A percentile compares a stretch with the other conserved stretches of the same genome.
These are phyloP conservation scores for Caenorhabditis afra DNA, from an alignment of 2,888 invertebrate species.

Conservation along the genomic window DNA sequence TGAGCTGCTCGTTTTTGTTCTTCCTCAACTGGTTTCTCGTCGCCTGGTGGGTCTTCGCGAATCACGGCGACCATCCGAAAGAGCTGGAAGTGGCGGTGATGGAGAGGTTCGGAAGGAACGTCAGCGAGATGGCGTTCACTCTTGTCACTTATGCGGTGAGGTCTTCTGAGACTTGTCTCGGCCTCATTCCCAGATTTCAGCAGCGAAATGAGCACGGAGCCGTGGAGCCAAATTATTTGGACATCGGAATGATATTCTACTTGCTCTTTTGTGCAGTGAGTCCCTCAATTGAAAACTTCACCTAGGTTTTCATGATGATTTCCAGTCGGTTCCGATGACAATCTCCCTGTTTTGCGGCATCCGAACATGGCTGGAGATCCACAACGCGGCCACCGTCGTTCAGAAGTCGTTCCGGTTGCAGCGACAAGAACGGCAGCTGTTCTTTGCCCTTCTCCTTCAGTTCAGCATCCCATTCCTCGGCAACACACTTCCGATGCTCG, in stretches of 20 bases:
- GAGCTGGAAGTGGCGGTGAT: conserved; percentile 16
- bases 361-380: conserved; percentile 32
- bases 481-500: conserved; percentile 36
- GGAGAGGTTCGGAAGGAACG: conserved; percentile 28
- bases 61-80: conserved; percentile 29
- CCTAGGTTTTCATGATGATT: not conserved
- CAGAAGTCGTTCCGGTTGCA: conserved; percentile 27
- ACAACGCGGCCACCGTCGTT: conserved; percentile 1
- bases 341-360: conserved; percentile 28
- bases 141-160: conserved; percentile 41
- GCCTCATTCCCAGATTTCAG: conserved; percentile 14
- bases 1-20: conserved; percentile 10
- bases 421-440: conserved; percentile 40
- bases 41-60: conserved; percentile 9
- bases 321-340: conserved; percentile 27
- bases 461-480: conserved; percentile 46
- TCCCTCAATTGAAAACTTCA: not conserved
- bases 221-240: not conserved
- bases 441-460: conserved; percentile 31
- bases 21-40: conserved; percentile 33
- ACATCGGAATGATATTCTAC: conserved; percentile 31
- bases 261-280: conserved; percentile 23
- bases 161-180: not conserved
- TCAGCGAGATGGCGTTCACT: conserved; percentile 34
- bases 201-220: conserved; percentile 5